Evolutionary conservation across 1,140 invertebrate genomes (phyloP), one percentile per base, ranked within the genome.

Genomic region (Heliconius himera): DNA sequence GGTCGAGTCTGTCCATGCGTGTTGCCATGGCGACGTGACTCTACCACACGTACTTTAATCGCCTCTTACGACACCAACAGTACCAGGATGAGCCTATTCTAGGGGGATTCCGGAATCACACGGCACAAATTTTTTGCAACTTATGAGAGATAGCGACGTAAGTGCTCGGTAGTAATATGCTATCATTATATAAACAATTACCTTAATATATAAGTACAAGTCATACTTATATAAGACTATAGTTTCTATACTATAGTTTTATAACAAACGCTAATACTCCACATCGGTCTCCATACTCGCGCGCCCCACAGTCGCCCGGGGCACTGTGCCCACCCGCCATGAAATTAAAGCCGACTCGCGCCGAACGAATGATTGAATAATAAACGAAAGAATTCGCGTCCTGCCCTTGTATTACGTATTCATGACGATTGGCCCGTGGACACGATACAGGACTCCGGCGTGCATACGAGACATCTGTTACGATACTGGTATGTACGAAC

Each of bases 321-420:
- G 89, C 89, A 84, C 87, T 81, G 91, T 94, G 93, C 91, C 90
- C 93, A 94, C 87, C 93, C 91, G 89, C 89, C 93, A 94, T 94
- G 93, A 94, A 94, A 94, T 93, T 94, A 94, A 94, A 94, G 88
- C 90, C 91, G 91, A 92, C 89, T 92, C 91, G 89, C 93, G 87
- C 89, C 90, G 91, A 92, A 94, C 93, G 92, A 94, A 93, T 94
- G 93, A 94, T 93, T 94, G 92, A 93, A 94, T 94, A 94, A 94
- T 94, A 94, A 93, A 94, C 92, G 93, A 93, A 94, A 94, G 92
- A 93, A 94, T 93, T 91, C 90, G 91, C 93, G 90, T 93, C 89
- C 91, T 94, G 89, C 89, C 90, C 91, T 93, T 92, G 88, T 92
- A 93, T 94, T 93, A 94, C 88, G 93, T 94, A 94, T 94, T 94